A percentile compares a stretch with the other conserved stretches of the same genome.
phyloP scores from a whole-genome alignment of 2,113 vertebrate genomes.

The Xyrauchen texanus region DNA sequence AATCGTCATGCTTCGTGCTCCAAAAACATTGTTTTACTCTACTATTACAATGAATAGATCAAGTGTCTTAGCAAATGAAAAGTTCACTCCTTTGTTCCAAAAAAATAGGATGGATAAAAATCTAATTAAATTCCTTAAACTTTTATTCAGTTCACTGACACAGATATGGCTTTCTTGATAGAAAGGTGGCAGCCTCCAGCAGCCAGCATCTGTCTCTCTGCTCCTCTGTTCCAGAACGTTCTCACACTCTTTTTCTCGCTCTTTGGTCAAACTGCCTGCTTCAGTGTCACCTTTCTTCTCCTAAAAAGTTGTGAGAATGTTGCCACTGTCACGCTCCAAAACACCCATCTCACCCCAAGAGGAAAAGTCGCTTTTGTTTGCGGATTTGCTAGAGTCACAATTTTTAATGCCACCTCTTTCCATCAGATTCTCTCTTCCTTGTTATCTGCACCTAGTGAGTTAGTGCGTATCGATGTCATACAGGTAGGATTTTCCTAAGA shows the following conservation, averaged over 20 bases:
- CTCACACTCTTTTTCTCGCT: background rate
- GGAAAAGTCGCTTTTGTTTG: slow-evolving; percentile 33
- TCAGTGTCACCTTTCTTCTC: slow-evolving; percentile 22
- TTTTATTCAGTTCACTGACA: slow-evolving; percentile 25
- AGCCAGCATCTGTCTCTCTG: slow-evolving; percentile 35
- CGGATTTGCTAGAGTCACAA: slow-evolving; percentile 13
- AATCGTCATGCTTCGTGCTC: background rate
- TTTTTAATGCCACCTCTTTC: slow-evolving; percentile 26
- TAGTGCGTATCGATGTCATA: slow-evolving; percentile 4
- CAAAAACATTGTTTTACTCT: background rate
- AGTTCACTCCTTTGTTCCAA: background rate
- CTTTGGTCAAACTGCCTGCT: slow-evolving; percentile 12
- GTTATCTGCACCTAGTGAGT: background rate
- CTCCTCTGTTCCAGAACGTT: slow-evolving; percentile 31
- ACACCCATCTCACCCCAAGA: slow-evolving; percentile 25
- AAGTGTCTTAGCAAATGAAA: background rate
- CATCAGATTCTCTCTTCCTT: background rate
- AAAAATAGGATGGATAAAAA: background rate
- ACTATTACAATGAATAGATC: background rate
- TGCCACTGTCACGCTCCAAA: slow-evolving; percentile 35
- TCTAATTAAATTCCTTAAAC: slow-evolving; percentile 22
- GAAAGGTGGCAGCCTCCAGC: slow-evolving; percentile 2
- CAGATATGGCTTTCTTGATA: slow-evolving; percentile 15
- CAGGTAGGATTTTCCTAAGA: no score
- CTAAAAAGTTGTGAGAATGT: background rate